A percentile compares a stretch with the other conserved stretches of the same genome.
Evolutionary conservation across 2,113 vertebrate genomes (phyloP).

Genomic region (Lamprotornis superbus): DNA sequence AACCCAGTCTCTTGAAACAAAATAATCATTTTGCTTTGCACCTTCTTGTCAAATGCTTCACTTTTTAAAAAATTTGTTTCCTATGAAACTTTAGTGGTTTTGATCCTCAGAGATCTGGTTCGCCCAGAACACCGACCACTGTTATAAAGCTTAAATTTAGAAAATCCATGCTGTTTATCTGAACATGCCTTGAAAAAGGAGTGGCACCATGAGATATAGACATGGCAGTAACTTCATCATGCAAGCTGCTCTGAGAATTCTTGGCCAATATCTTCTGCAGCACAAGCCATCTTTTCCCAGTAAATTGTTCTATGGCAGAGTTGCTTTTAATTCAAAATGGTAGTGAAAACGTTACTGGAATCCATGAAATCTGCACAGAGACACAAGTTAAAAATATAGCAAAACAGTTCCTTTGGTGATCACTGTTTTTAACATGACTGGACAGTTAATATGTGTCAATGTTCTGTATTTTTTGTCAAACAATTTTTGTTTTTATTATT

Average conservation of each 20-base stretch:
- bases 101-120: neutral
- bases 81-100: neutral
- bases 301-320: neutral
- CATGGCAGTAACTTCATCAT: fast-evolving
- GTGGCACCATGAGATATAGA: neutral
- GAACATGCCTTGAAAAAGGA: neutral
- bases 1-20: neutral
- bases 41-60: neutral
- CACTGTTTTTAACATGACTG: neutral
- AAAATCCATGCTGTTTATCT: neutral
- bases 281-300: neutral
- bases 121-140: neutral
- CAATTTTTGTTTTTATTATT: neutral
- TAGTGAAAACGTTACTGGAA: too few species aligned
- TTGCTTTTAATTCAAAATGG: neutral
- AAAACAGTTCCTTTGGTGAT: neutral
- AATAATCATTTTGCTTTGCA: neutral
- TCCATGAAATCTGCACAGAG: neutral
- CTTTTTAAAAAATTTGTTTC: neutral
- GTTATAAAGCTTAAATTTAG: neutral
- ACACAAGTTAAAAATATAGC: neutral
- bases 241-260: neutral
- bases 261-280: neutral
- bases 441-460: neutral
- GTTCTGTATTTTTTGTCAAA: neutral